Evolutionary conservation across 2,113 vertebrate genomes (phyloP).

Genomic region (Sturnus vulgaris): DNA sequence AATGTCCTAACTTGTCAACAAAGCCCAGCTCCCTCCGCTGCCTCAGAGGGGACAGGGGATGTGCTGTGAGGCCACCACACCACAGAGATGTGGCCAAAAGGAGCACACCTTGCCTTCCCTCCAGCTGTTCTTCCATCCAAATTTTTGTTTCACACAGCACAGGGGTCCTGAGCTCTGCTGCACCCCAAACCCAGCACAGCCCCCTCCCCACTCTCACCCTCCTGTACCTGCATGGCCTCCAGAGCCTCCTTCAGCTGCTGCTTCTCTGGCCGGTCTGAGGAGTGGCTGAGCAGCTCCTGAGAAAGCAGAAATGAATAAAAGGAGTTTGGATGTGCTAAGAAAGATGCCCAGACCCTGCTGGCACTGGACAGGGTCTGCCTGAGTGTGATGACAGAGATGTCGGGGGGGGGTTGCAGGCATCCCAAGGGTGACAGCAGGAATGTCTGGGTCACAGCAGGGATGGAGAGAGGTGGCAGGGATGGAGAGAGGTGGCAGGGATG

Average conservation of each 20-base stretch:
- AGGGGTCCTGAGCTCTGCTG: neutral
- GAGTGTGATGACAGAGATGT: neutral
- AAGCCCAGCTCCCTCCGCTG: neutral
- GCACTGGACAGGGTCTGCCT: rapidly evolving
- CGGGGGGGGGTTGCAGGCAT: neutral
- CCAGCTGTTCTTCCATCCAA: rapidly evolving
- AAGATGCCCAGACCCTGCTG: neutral
- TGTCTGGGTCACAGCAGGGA: neutral
- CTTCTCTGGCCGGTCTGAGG: constrained; percentile 85
- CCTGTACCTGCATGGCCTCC: constrained; percentile 92
- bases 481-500: neutral
- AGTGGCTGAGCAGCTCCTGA: constrained; percentile 93
- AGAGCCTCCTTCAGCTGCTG: constrained; percentile 93
- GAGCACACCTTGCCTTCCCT: neutral
- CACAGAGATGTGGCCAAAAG: rapidly evolving
- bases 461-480: neutral
- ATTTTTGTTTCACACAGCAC: neutral
- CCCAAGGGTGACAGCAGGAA: neutral
- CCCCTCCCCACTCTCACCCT: rapidly evolving
- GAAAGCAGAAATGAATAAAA: rapidly evolving
- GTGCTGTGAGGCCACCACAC: neutral
- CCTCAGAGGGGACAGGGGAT: neutral
- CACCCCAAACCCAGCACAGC: neutral
- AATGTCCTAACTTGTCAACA: neutral
- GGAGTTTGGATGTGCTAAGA: neutral